Evolutionary conservation across 1,140 invertebrate species (phyloP), one percentile per base, ranked within the genome.

Genomic region (Oryzaephilus surinamensis): DNA sequence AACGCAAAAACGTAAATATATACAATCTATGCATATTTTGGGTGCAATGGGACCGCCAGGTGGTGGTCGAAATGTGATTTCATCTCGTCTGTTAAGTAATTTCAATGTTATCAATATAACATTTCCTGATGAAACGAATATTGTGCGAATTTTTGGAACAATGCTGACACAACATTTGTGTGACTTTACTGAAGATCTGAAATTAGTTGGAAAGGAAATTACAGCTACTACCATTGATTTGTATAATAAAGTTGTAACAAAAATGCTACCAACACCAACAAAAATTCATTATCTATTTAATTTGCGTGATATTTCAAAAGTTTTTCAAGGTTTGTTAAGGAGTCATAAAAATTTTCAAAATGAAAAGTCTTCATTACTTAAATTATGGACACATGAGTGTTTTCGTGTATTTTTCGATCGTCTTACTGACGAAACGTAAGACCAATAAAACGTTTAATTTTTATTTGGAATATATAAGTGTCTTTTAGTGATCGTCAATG

Each of bases 401-500:
- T 86, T 78, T 61, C 67, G 86, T 49, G 85, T 90, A 0, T 91
- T 89, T 59, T 72, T 69, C 49, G 88, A 91, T 61, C 72, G 85
- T 17, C 65, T 92, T 12, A 12, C 15, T 31, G 17, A 89, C 49
- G 82, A 8, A 24, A 24, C 11, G 10, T 8, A 24, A 10, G 74
- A 69, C 37, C 79, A 78, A 54, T 69, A 67, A 42, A 69, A 71
- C 2, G 77, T 83, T 46, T 60, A 69, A 14, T 82, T 79, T 50
- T 64, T 95, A 3, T 95, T 91, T 91, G 76, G 92, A 96, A 73
- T 78, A 84, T 0, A 72, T 89, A 58, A 69, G 91, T 16, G 86
- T 95, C 0, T 94, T 91, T 62, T 90, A 86, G 81, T 54, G 92
- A 96, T 65, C 74, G 90, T 36, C 64, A 96, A 0, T 38, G 4